These are phyloP conservation scores for Strix occidentalis DNA, from an alignment of 2,797 vertebrate genomes.

Conservation along the genomic window DNA sequence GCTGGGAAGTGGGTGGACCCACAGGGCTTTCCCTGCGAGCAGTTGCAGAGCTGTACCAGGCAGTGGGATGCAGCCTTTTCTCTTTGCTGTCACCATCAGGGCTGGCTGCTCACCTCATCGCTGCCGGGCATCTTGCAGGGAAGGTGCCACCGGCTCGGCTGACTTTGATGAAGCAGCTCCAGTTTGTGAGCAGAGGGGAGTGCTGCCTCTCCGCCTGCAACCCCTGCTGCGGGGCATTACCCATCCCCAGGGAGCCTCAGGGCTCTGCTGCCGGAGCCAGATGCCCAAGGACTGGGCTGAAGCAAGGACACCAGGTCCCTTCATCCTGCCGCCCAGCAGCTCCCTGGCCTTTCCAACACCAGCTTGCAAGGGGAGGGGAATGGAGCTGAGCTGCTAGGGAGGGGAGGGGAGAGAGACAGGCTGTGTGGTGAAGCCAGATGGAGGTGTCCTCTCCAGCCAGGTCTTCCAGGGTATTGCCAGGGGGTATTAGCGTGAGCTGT, in stretches of 20 bases:
- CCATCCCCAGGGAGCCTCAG: background rate
- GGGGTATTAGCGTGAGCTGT: background rate
- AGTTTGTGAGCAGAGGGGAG: background rate
- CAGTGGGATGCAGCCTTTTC: background rate
- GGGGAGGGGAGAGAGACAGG: background rate
- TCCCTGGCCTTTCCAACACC: background rate
- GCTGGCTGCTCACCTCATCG: background rate
- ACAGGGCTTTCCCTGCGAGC: background rate
- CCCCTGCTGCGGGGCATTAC: background rate
- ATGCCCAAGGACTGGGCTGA: accelerated
- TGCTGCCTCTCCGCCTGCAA: background rate
- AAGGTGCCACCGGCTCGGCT: background rate
- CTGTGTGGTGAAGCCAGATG: background rate
- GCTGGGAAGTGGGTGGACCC: background rate
- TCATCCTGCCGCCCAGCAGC: background rate
- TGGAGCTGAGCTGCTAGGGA: background rate
- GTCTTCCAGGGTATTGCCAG: background rate
- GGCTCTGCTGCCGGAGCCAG: background rate
- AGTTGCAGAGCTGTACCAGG: background rate
- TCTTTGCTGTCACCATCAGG: background rate
- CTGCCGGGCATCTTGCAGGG: background rate
- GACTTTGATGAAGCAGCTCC: background rate
- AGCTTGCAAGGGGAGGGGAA: background rate
- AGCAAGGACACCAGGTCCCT: background rate
- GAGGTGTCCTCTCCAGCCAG: background rate